Base-by-base conservation (phyloP, 1,140 invertebrate genomes). In the Heliconius hermathena region DNA sequence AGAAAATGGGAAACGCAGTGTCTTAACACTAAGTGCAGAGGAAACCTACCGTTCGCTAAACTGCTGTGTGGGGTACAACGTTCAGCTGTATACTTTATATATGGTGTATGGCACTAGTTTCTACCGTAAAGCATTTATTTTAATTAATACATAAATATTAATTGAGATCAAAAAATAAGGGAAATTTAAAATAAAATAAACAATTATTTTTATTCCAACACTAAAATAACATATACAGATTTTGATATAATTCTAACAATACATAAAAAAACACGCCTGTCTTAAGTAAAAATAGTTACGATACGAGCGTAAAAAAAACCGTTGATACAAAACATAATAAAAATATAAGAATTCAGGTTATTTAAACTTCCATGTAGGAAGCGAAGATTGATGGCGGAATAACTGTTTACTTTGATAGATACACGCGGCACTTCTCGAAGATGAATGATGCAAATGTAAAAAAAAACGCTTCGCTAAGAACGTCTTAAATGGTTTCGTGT, bases 361-460 rank as follows among this genome's bases (percentile, higher is more conserved):
- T 66, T 75, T 75, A 66, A 75, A 66, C 74, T 74, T 52, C 26
- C 73, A 75, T 75, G 74, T 75, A 75, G 74, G 74, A 75, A 75
- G 74, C 54, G 74, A 75, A 75, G 74, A 75, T 75, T 75, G 74
- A 75, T 75, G 74, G 54, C 54, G 54, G 36, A 66, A 66, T 75
- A 75, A 66, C 74, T 75, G 74, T 75, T 75, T 75, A 75, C 74
- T 75, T 41, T 66, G 52, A 75, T 66, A 66, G 60, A 66, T 66
- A 75, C 54, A 75, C 74, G 46, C 46, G 54, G 52, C 52, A 36
- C 54, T 75, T 54, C 29, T 36, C 52, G 6, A 20, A 75, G 74
- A 66, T 57, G 60, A 75, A 60, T 75, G 54, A 60, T 75, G 74
- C 74, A 75, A 60, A 22, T 75, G 33, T 22, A 2, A 60, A 38